Percentiles rank a stretch among this genome's conserved stretches.
These are phyloP conservation scores for Boloria selene DNA, from an alignment of 2,888 invertebrate species.

Conservation along the genomic window DNA sequence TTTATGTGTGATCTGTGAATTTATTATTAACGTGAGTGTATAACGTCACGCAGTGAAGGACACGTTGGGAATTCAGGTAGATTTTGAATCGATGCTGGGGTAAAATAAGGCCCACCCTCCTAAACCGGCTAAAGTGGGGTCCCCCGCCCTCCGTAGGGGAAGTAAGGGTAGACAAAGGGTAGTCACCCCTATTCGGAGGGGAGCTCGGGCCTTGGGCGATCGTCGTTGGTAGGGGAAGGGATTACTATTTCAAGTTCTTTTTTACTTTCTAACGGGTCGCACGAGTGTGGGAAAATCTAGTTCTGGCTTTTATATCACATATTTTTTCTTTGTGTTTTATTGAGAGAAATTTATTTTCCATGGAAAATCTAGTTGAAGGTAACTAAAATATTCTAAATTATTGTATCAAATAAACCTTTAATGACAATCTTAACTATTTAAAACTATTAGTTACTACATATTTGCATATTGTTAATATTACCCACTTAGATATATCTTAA, in stretches of 20 bases:
- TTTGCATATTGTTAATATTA: too few species aligned
- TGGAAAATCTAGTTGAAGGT: slow-evolving; percentile 24
- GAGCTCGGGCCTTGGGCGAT: slow-evolving; percentile 72
- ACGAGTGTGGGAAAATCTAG: slow-evolving; percentile 50
- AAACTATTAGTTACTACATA: neutral
- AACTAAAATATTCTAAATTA: slow-evolving; percentile 6
- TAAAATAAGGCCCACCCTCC: slow-evolving; percentile 70
- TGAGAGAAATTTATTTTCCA: slow-evolving; percentile 10
- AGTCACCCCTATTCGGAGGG: slow-evolving; percentile 78
- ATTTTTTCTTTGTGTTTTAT: slow-evolving; percentile 21
- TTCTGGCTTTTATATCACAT: slow-evolving; percentile 27
- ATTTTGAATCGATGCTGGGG: slow-evolving; percentile 57
- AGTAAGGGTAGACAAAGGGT: slow-evolving; percentile 77
- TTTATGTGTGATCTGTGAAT: neutral
- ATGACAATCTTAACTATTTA: neutral
- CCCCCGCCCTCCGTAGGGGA: slow-evolving; percentile 76
- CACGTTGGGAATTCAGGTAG: slow-evolving; percentile 28
- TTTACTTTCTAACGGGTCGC: slow-evolving; percentile 55
- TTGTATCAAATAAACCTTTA: neutral
- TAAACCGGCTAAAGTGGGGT: slow-evolving; percentile 71
- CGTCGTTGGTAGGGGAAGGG: slow-evolving; percentile 68
- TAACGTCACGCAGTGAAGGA: slow-evolving; percentile 1
- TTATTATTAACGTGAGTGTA: neutral
- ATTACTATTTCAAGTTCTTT: slow-evolving; percentile 67
- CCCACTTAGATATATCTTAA: too few species aligned